phyloP scores from a whole-genome alignment of 2,888 invertebrate species.

The Exephanes ischioxanthus region DNA sequence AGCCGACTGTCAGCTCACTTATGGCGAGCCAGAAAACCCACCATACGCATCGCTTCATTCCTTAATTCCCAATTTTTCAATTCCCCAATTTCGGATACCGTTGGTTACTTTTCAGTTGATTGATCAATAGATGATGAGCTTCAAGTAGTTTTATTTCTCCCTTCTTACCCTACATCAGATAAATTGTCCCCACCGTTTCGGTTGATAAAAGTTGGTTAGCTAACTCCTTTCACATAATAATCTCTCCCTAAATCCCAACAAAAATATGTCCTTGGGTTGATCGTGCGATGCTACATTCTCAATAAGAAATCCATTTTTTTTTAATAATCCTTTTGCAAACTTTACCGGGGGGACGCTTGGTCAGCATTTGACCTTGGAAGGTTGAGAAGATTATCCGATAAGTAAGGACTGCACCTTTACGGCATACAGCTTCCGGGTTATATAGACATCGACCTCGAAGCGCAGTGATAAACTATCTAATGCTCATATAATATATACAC shows the following conservation, averaged over 20 bases:
- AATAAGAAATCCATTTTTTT: not conserved
- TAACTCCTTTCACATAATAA: no score
- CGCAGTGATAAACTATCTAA: not conserved
- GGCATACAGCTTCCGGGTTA: not conserved
- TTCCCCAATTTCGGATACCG: not conserved
- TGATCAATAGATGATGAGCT: no score
- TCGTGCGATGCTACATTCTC: not conserved
- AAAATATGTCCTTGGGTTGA: not conserved
- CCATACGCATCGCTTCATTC: not conserved
- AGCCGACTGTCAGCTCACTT: conserved; percentile 37
- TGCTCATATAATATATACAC: not conserved
- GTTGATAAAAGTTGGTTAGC: no score
- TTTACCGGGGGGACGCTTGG: conserved; percentile 56
- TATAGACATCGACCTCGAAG: not conserved
- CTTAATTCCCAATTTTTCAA: not conserved
- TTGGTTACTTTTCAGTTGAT: no score
- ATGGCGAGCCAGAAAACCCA: not conserved
- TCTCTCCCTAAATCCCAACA: no score
- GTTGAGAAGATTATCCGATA: not conserved
- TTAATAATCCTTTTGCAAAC: conserved; percentile 27
- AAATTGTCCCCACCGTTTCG: no score
- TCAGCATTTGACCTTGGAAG: conserved; percentile 40
- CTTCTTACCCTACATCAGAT: not conserved
- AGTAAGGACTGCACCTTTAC: not conserved
- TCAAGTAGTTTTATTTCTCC: not conserved